Evolutionary conservation across 2,888 invertebrate species (phyloP).

Genomic region (Lydus trimaculatus): DNA sequence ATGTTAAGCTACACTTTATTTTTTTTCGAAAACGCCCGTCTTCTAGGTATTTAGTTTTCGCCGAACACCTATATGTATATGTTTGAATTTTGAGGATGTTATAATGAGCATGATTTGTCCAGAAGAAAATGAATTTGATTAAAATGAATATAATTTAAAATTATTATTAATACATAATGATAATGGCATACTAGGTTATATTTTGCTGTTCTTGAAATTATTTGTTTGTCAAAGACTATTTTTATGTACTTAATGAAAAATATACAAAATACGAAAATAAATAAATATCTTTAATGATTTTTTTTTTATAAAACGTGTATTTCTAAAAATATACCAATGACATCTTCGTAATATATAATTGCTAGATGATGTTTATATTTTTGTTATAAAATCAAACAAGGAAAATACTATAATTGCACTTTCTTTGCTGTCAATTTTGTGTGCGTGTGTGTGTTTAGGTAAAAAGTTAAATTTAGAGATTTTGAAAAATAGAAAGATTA

Average conservation of each 20-base stretch:
- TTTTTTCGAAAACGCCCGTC: no score
- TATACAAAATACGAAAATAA: neutral
- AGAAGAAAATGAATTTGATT: conserved; percentile 5
- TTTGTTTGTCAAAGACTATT: no score
- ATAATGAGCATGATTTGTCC: no score
- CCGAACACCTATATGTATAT: no score
- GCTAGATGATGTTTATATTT: neutral
- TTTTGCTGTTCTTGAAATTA: no score
- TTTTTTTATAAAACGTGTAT: neutral
- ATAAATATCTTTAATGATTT: neutral
- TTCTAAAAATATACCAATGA: conserved; percentile 2
- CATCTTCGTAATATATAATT: neutral
- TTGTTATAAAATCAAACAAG: neutral
- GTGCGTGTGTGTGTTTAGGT: no score
- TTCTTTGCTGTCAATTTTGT: neutral
- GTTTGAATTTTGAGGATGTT: no score
- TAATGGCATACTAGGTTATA: no score
- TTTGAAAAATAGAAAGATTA: neutral
- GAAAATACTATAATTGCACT: neutral
- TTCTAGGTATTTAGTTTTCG: no score
- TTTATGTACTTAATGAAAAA: neutral
- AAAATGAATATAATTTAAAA: no score
- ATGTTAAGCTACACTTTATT: no score
- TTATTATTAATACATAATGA: no score
- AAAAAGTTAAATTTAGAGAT: conserved; percentile 5